Evolutionary conservation across 2,888 invertebrate genomes (phyloP).

Genomic region (Cenopis cana): DNA sequence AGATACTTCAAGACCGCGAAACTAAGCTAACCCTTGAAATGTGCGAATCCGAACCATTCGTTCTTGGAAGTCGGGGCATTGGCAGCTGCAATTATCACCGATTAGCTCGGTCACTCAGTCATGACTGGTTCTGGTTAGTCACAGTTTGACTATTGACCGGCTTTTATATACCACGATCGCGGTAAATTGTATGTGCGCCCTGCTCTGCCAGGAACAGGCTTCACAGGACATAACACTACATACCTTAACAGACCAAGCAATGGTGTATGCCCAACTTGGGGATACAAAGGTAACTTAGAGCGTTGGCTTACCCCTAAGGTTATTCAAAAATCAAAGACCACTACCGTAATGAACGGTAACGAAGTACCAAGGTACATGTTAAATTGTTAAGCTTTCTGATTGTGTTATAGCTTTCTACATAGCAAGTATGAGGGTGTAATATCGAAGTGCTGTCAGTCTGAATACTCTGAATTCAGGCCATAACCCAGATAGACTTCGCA

Average conservation of each 20-base stretch:
- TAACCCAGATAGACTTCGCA: slow-evolving; percentile 11
- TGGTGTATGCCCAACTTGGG: too few relatives aligned
- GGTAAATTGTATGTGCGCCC: too few relatives aligned
- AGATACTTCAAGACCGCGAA: background rate
- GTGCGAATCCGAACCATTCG: slow-evolving; percentile 7
- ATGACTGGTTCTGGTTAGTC: slow-evolving; percentile 21
- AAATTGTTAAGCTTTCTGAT: too few relatives aligned
- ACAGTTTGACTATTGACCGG: slow-evolving; percentile 12
- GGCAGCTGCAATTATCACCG: slow-evolving; percentile 35
- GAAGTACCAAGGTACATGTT: too few relatives aligned
- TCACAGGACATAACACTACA: too few relatives aligned
- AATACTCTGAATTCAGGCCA: slow-evolving; percentile 19
- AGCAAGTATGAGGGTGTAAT: background rate
- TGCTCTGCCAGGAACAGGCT: too few relatives aligned
- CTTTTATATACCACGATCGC: background rate
- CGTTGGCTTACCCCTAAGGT: too few relatives aligned
- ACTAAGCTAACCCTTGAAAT: slow-evolving; percentile 15
- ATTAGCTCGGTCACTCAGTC: slow-evolving; percentile 23
- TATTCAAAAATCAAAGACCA: too few relatives aligned
- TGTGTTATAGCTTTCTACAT: too few relatives aligned
- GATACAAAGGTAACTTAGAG: too few relatives aligned
- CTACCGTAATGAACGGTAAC: too few relatives aligned
- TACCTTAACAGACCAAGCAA: too few relatives aligned
- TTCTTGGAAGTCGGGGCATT: slow-evolving; percentile 31
- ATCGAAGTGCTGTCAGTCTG: slow-evolving; percentile 6